These are phyloP conservation scores for Dolichallabes microphthalmus DNA, from an alignment of 2,113 vertebrate genomes.

Conservation along the genomic window DNA sequence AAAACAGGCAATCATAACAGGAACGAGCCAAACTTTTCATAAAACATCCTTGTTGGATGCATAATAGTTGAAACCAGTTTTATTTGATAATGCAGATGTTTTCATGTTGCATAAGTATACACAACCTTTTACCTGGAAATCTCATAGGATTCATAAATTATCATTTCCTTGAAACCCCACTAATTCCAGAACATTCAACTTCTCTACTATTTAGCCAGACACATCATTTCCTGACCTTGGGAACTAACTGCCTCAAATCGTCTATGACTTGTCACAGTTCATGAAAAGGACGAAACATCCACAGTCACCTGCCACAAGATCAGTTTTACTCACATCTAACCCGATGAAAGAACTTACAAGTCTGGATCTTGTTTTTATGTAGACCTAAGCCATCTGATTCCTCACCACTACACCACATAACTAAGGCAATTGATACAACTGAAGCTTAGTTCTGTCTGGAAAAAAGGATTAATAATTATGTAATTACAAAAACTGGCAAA, in stretches of 20 bases:
- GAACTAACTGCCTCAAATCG: background rate
- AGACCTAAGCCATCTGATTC: background rate
- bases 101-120: background rate
- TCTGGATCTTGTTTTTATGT: background rate
- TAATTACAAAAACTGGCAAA: too few relatives aligned
- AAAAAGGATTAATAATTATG: background rate
- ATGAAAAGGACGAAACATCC: background rate
- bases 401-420: background rate
- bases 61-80: background rate
- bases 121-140: background rate
- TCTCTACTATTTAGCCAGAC: background rate
- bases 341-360: background rate
- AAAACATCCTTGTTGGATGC: background rate
- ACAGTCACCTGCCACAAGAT: background rate
- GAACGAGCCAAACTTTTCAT: background rate
- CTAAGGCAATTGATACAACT: too few relatives aligned
- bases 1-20: background rate
- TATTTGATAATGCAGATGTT: background rate
- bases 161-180: background rate
- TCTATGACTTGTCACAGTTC: background rate
- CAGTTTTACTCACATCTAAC: background rate
- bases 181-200: background rate
- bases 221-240: background rate
- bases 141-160: background rate
- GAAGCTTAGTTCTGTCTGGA: background rate